These are phyloP conservation scores for Eurypyga helias DNA, from an alignment of 2,113 vertebrate genomes.

Conservation along the genomic window DNA sequence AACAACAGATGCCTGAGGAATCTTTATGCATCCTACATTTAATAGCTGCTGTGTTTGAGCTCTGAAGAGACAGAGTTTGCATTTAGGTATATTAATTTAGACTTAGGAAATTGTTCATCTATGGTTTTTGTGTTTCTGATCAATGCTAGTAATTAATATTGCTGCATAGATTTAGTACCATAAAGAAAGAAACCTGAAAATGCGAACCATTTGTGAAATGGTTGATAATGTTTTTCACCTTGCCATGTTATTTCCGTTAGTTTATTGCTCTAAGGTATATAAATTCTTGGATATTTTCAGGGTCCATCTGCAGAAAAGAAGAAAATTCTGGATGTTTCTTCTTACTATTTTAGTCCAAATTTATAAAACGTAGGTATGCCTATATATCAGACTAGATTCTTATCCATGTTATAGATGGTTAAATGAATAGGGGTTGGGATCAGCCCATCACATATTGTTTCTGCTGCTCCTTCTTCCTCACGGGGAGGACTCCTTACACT, in stretches of 20 bases:
- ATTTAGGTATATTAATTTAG: background rate
- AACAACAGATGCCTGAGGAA: background rate
- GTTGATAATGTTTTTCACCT: background rate
- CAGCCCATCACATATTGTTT: too few species aligned
- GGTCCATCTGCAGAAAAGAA: background rate
- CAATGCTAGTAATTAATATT: background rate
- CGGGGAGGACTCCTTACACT: too few species aligned
- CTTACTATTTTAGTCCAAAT: background rate
- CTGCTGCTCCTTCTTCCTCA: too few species aligned
- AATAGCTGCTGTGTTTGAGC: background rate
- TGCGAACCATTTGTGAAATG: background rate
- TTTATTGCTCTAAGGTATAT: background rate
- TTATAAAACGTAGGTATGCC: constrained; percentile 25
- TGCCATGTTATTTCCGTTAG: background rate
- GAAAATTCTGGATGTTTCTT: background rate
- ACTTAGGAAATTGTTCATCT: background rate
- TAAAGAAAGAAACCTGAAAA: background rate
- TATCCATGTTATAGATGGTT: constrained; percentile 25
- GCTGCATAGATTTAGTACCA: background rate
- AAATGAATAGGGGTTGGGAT: background rate
- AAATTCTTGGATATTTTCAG: background rate
- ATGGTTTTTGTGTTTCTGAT: background rate
- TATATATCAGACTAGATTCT: constrained; percentile 53
- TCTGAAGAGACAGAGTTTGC: background rate
- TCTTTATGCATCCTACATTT: background rate